Percentiles rank a stretch among this genome's conserved stretches.
phyloP scores from a whole-genome alignment of 2,113 vertebrate genomes.

The Amazona vittata region DNA sequence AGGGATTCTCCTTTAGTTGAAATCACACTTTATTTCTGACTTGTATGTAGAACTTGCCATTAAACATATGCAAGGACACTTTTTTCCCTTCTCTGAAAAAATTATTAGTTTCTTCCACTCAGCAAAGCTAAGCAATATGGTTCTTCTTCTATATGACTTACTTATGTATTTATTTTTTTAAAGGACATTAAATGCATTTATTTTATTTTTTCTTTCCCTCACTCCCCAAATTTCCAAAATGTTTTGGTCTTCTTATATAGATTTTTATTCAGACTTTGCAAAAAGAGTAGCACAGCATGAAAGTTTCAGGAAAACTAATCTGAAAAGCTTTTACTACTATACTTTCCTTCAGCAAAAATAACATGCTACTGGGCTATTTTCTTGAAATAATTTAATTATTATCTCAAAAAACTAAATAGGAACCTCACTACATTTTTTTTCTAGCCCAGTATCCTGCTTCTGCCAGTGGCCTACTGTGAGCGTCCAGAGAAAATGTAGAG shows the following conservation, averaged over 20 bases:
- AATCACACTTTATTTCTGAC: background rate
- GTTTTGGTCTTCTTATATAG: background rate
- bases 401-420: background rate
- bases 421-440: background rate
- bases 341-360: background rate
- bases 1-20: background rate
- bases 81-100: background rate
- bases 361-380: background rate
- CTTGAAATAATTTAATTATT: background rate
- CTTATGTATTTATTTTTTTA: background rate
- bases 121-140: background rate
- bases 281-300: background rate
- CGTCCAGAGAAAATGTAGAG: background rate
- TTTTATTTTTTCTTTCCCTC: background rate
- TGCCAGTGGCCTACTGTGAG: background rate
- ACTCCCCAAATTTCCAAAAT: background rate
- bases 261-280: background rate
- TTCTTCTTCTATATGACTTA: background rate
- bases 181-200: background rate
- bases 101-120: background rate
- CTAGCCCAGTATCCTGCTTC: background rate
- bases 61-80: background rate
- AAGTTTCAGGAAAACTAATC: background rate
- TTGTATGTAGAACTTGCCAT: background rate
- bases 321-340: background rate